Evolutionary conservation across 2,113 vertebrate genomes (phyloP).

Genomic region (Cyanoderma ruficeps): DNA sequence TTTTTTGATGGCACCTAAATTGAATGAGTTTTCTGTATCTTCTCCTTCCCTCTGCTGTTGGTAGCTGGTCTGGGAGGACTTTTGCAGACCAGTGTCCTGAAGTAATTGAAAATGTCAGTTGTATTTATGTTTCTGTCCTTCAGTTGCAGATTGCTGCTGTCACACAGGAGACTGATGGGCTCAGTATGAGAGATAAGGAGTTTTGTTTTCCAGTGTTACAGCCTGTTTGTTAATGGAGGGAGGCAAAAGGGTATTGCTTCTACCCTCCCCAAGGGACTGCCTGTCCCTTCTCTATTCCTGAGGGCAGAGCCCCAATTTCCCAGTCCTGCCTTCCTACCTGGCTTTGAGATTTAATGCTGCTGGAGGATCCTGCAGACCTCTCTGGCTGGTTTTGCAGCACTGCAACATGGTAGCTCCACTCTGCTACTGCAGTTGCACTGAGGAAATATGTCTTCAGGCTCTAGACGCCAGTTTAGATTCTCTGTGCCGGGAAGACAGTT

Average conservation of each 20-base stretch:
- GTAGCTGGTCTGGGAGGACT: neutral
- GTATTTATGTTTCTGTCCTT: constrained; percentile 25
- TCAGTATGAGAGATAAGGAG: neutral
- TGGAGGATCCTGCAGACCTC: neutral
- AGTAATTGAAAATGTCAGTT: neutral
- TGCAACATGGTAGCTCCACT: neutral
- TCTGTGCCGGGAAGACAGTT: neutral
- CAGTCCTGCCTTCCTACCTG: neutral
- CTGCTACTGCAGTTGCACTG: neutral
- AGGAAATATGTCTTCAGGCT: neutral
- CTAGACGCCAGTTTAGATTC: neutral
- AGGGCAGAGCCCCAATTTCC: neutral
- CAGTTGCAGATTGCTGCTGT: constrained; percentile 13
- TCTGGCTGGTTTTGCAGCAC: neutral
- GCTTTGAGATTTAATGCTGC: neutral
- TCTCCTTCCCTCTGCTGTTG: neutral
- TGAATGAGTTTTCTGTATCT: neutral
- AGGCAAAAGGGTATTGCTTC: neutral
- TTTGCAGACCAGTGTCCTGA: neutral
- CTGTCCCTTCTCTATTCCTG: neutral
- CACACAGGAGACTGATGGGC: neutral
- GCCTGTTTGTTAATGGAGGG: neutral
- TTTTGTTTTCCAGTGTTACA: neutral
- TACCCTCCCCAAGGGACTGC: fast-evolving
- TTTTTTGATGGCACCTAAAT: neutral